Percentiles rank a stretch among this genome's conserved stretches.
Evolutionary conservation across 2,888 invertebrate species (phyloP).

Genomic region (Troglohyphantes excavatus): DNA sequence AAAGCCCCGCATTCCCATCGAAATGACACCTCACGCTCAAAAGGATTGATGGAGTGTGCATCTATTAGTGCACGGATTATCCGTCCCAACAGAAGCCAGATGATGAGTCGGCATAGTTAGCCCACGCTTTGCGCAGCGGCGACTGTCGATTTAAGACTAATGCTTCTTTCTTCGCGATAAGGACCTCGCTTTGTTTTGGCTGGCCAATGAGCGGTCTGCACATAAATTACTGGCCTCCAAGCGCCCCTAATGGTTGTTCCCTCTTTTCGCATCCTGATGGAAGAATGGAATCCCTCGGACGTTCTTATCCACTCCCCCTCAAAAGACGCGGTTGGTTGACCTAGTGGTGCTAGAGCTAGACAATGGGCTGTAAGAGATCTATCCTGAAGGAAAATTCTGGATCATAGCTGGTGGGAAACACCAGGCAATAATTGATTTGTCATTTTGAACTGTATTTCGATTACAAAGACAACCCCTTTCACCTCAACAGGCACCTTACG

Average conservation of each 20-base stretch:
- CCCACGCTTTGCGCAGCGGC: background rate
- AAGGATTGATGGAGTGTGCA: constrained; percentile 2
- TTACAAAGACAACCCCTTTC: too few species aligned
- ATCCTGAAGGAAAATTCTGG: too few species aligned
- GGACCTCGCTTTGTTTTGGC: constrained; percentile 5
- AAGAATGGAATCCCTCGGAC: background rate
- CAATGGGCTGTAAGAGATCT: too few species aligned
- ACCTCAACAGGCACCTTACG: too few species aligned
- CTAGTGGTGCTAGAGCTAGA: too few species aligned
- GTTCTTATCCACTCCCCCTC: background rate
- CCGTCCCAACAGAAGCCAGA: background rate
- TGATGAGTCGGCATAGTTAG: constrained; percentile 5
- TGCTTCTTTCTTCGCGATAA: background rate
- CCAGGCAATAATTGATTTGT: too few species aligned
- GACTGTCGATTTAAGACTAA: background rate
- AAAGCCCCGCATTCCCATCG: background rate
- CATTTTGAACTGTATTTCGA: too few species aligned
- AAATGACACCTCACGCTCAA: constrained; percentile 5
- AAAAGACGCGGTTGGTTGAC: too few species aligned
- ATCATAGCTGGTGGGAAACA: too few species aligned
- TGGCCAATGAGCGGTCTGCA: background rate
- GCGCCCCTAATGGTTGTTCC: background rate
- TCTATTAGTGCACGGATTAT: background rate
- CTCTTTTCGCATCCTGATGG: too few species aligned
- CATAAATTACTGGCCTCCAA: background rate